phyloP scores from a whole-genome alignment of 2,113 vertebrate genomes.

The Microcebus tavaratra region DNA sequence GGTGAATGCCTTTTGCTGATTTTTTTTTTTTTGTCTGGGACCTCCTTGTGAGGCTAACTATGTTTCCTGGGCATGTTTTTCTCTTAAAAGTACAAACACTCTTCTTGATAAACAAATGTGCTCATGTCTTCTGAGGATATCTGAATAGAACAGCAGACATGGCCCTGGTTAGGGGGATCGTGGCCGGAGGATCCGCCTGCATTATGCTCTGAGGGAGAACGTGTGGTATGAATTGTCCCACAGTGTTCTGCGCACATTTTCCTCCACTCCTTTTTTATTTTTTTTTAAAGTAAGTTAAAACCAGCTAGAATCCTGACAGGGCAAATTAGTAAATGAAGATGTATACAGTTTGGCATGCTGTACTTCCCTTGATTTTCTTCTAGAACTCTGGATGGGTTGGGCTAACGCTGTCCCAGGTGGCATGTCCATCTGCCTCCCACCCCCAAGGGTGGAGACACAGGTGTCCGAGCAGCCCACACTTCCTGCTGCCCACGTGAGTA shows the following conservation, averaged over 20 bases:
- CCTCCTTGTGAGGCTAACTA: not conserved
- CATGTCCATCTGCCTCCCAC: not conserved
- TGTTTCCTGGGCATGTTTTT: not conserved
- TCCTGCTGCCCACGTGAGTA: accelerated
- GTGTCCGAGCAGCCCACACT: not conserved
- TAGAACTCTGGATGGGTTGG: not conserved
- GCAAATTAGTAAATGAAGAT: not conserved
- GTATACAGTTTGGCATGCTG: not conserved
- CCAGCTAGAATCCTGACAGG: not conserved
- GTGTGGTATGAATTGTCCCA: not conserved
- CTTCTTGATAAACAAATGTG: not conserved
- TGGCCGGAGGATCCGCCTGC: not conserved
- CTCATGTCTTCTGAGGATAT: not conserved
- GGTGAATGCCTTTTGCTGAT: not conserved
- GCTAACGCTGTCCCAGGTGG: not conserved
- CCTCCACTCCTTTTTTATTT: not conserved
- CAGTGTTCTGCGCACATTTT: not conserved
- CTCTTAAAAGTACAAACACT: not conserved
- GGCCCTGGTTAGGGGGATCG: no score
- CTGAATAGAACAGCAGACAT: not conserved
- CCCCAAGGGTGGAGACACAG: not conserved
- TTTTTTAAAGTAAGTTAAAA: not conserved
- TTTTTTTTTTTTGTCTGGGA: not conserved
- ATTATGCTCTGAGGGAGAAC: not conserved
- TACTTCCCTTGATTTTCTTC: not conserved